A percentile compares a stretch with the other conserved stretches of the same genome.
Evolutionary conservation across 2,113 vertebrate genomes (phyloP).

Genomic region (Sciurus niger): DNA sequence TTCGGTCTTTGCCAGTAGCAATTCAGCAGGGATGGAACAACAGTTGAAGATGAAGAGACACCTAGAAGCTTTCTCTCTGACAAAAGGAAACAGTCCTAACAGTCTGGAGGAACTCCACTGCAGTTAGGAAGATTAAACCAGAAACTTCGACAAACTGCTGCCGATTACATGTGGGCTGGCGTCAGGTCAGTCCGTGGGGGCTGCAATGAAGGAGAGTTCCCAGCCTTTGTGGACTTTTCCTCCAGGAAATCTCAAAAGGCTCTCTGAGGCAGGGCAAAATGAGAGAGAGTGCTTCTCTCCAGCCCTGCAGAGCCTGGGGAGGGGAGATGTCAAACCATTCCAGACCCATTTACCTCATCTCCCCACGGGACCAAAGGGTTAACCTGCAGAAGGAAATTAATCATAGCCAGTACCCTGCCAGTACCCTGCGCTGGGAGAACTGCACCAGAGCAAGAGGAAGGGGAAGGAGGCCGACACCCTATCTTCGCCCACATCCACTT

Average conservation of each 20-base stretch:
- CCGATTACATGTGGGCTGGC: background rate
- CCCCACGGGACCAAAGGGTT: background rate
- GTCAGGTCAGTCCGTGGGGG: background rate
- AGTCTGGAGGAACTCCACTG: background rate
- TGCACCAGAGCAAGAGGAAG: background rate
- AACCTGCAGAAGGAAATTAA: background rate
- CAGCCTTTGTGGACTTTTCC: background rate
- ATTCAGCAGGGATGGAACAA: background rate
- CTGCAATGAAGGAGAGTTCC: background rate
- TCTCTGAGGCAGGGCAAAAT: background rate
- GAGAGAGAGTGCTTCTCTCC: background rate
- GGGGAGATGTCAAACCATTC: background rate
- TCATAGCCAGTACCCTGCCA: background rate
- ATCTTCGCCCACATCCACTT: background rate
- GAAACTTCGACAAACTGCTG: background rate
- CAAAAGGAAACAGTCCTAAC: background rate
- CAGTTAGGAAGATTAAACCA: conserved; percentile 2
- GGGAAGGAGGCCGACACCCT: background rate
- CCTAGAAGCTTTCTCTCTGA: background rate
- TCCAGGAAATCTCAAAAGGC: conserved; percentile 2
- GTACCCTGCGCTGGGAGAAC: background rate
- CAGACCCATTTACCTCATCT: background rate
- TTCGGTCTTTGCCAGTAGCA: background rate
- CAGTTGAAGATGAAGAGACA: background rate
- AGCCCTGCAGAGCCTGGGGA: background rate